These are phyloP conservation scores for Thalpophila matura DNA, from an alignment of 2,888 invertebrate genomes.

Conservation along the genomic window DNA sequence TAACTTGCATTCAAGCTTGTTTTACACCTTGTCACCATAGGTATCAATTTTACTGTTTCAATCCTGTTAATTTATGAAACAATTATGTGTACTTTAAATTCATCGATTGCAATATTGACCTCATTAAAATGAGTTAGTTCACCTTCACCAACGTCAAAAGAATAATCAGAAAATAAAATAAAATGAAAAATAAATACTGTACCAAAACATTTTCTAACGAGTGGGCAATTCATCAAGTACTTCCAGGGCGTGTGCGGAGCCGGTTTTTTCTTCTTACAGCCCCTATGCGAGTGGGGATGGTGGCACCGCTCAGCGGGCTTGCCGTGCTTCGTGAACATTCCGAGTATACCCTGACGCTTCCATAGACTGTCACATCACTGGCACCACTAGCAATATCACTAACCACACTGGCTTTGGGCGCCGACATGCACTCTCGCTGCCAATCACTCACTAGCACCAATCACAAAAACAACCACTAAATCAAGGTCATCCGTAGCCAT, in stretches of 20 bases:
- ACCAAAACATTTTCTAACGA: constrained; percentile 91
- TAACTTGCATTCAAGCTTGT: constrained; percentile 44
- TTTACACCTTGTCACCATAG: constrained; percentile 39
- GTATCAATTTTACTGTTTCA: constrained; percentile 37
- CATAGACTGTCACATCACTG: constrained; percentile 89
- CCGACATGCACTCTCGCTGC: constrained; percentile 64
- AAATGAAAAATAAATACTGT: constrained; percentile 81
- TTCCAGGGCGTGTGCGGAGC: constrained; percentile 90
- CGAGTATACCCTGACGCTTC: constrained; percentile 85
- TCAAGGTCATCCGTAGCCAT: constrained; percentile 86
- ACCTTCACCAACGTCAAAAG: constrained; percentile 51
- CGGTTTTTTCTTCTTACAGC: constrained; percentile 89
- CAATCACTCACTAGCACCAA: constrained; percentile 80
- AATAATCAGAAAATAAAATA: constrained; percentile 60
- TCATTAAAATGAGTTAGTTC: constrained; percentile 57
- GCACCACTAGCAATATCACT: constrained; percentile 75
- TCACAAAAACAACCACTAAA: constrained; percentile 82
- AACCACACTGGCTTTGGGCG: constrained; percentile 73
- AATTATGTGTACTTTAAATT: constrained; percentile 45
- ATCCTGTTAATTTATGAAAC: constrained; percentile 39
- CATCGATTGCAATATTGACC: constrained; percentile 47
- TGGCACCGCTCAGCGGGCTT: constrained; percentile 88
- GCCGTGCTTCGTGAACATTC: constrained; percentile 89
- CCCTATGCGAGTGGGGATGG: constrained; percentile 83
- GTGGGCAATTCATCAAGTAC: constrained; percentile 91